Evolutionary conservation across 1,140 invertebrate genomes (phyloP).

Genomic region (Rhopalosiphum maidis): DNA sequence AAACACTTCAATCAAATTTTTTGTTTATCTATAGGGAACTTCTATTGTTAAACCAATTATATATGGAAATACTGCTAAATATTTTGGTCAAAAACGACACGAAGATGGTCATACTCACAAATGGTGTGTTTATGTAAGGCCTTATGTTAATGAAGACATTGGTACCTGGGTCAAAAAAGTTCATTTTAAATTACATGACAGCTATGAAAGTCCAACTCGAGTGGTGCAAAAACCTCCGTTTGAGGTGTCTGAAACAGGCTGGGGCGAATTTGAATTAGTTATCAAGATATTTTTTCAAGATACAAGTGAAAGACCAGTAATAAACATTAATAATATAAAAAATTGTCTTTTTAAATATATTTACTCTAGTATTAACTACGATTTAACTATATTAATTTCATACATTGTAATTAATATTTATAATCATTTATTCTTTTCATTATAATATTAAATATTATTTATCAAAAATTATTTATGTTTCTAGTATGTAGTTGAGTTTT

Average conservation of each 20-base stretch:
- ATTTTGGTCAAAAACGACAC: constrained; percentile 97
- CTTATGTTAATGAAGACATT: constrained; percentile 93
- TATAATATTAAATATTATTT: background rate
- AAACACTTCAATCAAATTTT: background rate
- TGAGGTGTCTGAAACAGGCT: constrained; percentile 97
- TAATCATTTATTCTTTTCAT: background rate
- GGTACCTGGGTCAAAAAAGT: constrained; percentile 95
- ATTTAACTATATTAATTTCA: background rate
- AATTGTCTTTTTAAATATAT: background rate
- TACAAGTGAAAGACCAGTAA: constrained; percentile 92
- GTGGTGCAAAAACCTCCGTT: constrained; percentile 94
- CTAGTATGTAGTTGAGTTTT: background rate
- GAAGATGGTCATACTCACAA: constrained; percentile 99
- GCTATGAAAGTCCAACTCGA: constrained; percentile 93
- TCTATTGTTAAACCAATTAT: constrained; percentile 95
- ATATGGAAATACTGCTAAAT: constrained; percentile 94
- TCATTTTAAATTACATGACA: constrained; percentile 97
- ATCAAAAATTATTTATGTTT: background rate
- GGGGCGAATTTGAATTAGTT: constrained; percentile 99
- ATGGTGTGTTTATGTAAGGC: constrained; percentile 98
- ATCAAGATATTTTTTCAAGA: constrained; percentile 99
- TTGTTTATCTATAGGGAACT: constrained; percentile 72
- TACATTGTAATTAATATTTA: background rate
- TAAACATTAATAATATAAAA: constrained; percentile 60
- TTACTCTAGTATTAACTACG: background rate